Evolutionary conservation across 2,888 invertebrate species (phyloP).

Genomic region (Sicus ferrugineus): DNA sequence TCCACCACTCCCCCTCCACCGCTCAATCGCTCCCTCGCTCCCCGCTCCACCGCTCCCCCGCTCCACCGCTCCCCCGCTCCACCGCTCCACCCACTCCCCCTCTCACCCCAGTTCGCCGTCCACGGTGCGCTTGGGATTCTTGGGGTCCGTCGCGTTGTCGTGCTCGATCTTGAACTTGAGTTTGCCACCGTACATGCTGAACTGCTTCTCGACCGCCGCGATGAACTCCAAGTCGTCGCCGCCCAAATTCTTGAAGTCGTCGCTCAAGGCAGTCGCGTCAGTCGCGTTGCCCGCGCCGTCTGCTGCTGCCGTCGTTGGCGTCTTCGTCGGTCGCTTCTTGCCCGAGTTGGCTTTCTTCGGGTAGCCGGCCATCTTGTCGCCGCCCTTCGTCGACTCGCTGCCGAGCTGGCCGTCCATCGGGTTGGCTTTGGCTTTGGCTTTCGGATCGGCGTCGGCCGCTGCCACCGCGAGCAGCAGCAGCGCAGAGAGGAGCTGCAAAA

Average conservation of each 20-base stretch:
- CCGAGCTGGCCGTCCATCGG: conserved; percentile 30
- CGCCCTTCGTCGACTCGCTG: conserved; percentile 34
- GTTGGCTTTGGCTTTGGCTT: conserved; percentile 15
- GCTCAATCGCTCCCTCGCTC: too few relatives aligned
- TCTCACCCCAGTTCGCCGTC: conserved; percentile 77
- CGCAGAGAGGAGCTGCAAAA: conserved; percentile 42
- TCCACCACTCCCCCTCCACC: too few relatives aligned
- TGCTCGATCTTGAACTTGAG: conserved; percentile 63
- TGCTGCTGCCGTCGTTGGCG: conserved; percentile 41
- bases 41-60: too few relatives aligned
- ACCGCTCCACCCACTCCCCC: too few relatives aligned
- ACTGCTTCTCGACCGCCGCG: conserved; percentile 64
- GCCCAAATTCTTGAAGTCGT: conserved; percentile 57
- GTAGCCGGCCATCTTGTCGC: conserved; percentile 48
- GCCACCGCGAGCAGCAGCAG: conserved; percentile 42
- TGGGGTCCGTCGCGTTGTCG: conserved; percentile 54
- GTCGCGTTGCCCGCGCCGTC: conserved; percentile 16
- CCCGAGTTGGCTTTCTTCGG: conserved; percentile 59
- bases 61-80: too few relatives aligned
- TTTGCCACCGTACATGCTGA: conserved; percentile 61
- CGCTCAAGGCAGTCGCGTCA: conserved; percentile 43
- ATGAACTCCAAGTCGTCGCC: conserved; percentile 62
- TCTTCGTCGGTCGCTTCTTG: conserved; percentile 56
- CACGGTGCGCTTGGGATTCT: conserved; percentile 72
- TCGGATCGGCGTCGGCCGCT: conserved; percentile 37